Base-by-base conservation (phyloP, 2,888 invertebrate genomes). In the Tyria jacobaeae region DNA sequence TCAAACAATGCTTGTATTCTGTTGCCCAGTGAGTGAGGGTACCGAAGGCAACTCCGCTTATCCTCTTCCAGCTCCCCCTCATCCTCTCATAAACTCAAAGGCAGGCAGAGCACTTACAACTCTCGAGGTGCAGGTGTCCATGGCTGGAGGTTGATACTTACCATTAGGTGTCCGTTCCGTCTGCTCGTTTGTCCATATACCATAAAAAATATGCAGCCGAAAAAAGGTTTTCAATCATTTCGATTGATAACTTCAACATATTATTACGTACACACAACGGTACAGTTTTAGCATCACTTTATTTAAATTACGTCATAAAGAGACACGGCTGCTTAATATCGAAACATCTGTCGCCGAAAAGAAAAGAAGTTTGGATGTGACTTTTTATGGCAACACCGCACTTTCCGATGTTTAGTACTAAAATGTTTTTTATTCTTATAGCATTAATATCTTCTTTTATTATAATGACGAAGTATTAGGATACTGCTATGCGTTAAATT, bases 281-380 rank as follows among this genome's bases (percentile, higher is more conserved):
- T 62, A 63, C 50, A 64, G 25, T 83, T 81, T 86, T 81, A 85
- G 82, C 81, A 83, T 82, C 78, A 85, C 85, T 85, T 89, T 89
- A 90, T 88, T 90, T 88, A 90, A 91, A 91, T 89, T 85, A 84
- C 83, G 82, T 73, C 89, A 88, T 91, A 91, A 91, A 90, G 87
- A 88, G 86, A 85, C 87, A 88, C 86, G 85, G 85, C 76, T 75
- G 79, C 82, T 82, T 87, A 89, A 90, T 88, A 89, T 87, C 85
- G 80, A 80, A 86, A 84, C 91, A 91, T 88, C 91, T 91, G 91
- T 89, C 83, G 87, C 86, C 83, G 66, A 80, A 86, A 86, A 85
- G 85, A 89, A 89, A 83, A 83, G 81, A 89, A 89, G 83, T 89
- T 90, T 87, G 79, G 75, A 84, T 83, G 84, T 75, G 83, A 71